These are phyloP conservation scores for Campopleginae sp. DNA, from an alignment of 2,888 invertebrate species.

Conservation along the genomic window DNA sequence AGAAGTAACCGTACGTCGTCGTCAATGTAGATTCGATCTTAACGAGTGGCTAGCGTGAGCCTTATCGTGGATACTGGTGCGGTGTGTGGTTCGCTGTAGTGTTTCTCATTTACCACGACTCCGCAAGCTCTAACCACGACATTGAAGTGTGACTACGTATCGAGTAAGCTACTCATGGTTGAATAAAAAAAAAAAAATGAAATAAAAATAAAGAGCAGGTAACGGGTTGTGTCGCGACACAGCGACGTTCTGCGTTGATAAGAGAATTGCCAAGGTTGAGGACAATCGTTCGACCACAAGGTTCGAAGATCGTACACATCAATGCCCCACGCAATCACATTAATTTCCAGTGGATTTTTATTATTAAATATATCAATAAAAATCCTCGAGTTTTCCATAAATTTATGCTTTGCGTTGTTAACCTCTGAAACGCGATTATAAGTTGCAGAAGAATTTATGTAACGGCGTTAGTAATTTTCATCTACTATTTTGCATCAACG, in stretches of 20 bases:
- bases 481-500: background rate
- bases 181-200: constrained; percentile 33
- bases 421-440: background rate
- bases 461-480: background rate
- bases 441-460: background rate
- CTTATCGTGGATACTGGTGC: constrained; percentile 72
- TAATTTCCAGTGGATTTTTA: constrained; percentile 20
- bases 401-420: background rate
- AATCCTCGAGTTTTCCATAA: background rate
- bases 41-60: constrained; percentile 79
- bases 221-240: constrained; percentile 37
- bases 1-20: constrained; percentile 53
- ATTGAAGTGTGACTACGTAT: constrained; percentile 56
- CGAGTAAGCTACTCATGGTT: constrained; percentile 28
- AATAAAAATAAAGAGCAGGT: constrained; percentile 29
- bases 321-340: constrained; percentile 50
- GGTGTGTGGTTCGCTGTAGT: constrained; percentile 43
- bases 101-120: constrained; percentile 41
- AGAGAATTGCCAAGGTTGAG: constrained; percentile 66
- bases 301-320: constrained; percentile 48
- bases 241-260: constrained; percentile 52
- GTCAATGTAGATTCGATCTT: constrained; percentile 74
- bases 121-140: constrained; percentile 26
- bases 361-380: background rate
- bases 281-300: constrained; percentile 57